Evolutionary conservation across 2,113 vertebrate species (phyloP).

Genomic region (Oreochromis aureus): DNA sequence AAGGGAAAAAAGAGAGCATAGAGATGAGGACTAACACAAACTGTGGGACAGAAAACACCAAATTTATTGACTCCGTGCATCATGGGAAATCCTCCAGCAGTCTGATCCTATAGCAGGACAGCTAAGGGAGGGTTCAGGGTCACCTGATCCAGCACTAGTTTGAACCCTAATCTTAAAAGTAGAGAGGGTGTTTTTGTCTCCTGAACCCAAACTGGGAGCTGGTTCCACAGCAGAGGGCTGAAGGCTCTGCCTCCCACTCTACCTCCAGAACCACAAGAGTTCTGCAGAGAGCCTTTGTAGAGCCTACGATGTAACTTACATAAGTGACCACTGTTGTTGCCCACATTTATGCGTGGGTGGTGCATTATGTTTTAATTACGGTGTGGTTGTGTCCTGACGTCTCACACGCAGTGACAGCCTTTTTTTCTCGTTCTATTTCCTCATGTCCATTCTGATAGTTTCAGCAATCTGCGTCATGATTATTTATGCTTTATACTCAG

Average conservation of each 20-base stretch:
- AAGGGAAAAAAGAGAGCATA: background rate
- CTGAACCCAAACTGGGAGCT: background rate
- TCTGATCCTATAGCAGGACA: background rate
- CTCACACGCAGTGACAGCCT: background rate
- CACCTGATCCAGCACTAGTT: background rate
- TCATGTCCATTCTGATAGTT: background rate
- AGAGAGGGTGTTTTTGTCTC: background rate
- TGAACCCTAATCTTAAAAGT: background rate
- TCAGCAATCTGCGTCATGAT: rapidly evolving
- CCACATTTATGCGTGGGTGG: background rate
- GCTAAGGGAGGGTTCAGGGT: background rate
- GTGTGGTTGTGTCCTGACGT: rapidly evolving
- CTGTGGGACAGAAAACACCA: background rate
- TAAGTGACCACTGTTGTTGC: rapidly evolving
- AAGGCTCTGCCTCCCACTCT: background rate
- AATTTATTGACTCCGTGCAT: background rate
- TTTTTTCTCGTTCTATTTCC: rapidly evolving
- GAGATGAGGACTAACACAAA: background rate
- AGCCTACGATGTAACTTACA: rapidly evolving
- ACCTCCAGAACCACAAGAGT: background rate
- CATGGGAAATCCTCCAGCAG: background rate
- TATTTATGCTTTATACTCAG: rapidly evolving
- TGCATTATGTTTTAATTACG: rapidly evolving
- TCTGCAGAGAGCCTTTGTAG: background rate
- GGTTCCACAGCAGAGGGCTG: background rate